Conservation (phyloP, 2,888 invertebrate species). For the Drosophila aldrichi region DNA sequence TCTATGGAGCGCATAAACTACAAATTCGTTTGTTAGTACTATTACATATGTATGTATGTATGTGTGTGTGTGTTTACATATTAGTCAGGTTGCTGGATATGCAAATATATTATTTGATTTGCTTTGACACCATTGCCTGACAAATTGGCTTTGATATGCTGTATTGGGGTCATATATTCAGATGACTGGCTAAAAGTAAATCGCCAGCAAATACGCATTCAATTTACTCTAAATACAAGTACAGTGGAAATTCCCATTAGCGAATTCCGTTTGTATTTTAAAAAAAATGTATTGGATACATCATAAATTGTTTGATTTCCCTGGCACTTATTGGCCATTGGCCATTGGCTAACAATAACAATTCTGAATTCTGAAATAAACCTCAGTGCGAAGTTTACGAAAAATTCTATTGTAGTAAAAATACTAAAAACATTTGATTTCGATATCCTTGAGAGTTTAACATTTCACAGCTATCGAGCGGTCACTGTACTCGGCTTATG, state of each 20-base stretch:
- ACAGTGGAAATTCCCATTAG: not conserved
- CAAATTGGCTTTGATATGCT: slow-evolving; percentile 30
- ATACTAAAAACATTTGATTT: not conserved
- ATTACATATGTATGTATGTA: not conserved
- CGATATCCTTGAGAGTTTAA: not conserved
- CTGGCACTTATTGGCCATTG: not conserved
- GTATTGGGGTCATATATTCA: slow-evolving; percentile 19
- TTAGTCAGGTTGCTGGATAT: slow-evolving; percentile 23
- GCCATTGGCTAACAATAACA: not conserved
- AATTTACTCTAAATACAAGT: not conserved
- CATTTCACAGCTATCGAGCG: not conserved
- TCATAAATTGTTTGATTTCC: not conserved
- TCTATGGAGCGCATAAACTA: not conserved
- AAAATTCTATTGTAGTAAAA: not conserved
- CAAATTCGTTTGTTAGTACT: not conserved
- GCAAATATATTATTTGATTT: slow-evolving; percentile 39
- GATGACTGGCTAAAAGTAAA: slow-evolving; percentile 5
- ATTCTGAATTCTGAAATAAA: not conserved
- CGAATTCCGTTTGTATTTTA: not conserved
- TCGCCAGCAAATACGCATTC: not conserved
- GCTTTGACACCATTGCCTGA: slow-evolving; percentile 39
- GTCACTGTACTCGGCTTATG: not conserved
- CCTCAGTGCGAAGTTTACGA: no score
- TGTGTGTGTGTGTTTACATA: not conserved
- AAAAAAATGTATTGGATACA: not conserved